Percentiles rank a stretch among this genome's conserved stretches.
Conservation (phyloP, 2,113 vertebrate species). For the Baryphthengus martii region DNA sequence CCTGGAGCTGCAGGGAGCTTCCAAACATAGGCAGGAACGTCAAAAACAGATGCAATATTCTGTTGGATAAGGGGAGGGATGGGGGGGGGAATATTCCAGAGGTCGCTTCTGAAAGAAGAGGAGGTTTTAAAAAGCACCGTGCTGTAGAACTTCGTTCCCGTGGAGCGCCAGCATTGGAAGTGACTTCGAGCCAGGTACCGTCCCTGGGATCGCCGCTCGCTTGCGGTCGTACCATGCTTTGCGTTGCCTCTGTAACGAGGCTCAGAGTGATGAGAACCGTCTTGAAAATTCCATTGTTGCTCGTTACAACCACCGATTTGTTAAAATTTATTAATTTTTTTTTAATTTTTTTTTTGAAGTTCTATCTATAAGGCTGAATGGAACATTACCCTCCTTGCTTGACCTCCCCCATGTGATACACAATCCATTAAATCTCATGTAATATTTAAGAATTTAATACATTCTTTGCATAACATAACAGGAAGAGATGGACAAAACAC, state of each 20-base stretch:
- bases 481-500: background rate
- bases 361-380: background rate
- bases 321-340: too few species aligned
- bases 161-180: background rate
- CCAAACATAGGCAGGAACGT: background rate
- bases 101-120: background rate
- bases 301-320: background rate
- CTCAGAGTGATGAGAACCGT: background rate
- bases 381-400: constrained; percentile 19
- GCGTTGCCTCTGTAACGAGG: background rate
- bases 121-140: background rate
- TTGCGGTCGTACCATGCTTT: background rate
- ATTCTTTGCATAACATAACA: constrained; percentile 31
- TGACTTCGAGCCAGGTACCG: background rate
- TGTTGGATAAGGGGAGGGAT: background rate
- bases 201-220: background rate
- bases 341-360: background rate
- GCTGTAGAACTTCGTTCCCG: background rate
- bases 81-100: background rate
- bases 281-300: background rate
- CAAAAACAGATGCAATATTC: background rate
- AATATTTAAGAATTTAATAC: constrained; percentile 52
- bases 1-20: background rate
- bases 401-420: background rate
- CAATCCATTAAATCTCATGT: constrained; percentile 36